Evolutionary conservation across 1,140 invertebrate genomes (phyloP), one percentile per base, ranked within the genome.

Genomic region (Augochlora pura): DNA sequence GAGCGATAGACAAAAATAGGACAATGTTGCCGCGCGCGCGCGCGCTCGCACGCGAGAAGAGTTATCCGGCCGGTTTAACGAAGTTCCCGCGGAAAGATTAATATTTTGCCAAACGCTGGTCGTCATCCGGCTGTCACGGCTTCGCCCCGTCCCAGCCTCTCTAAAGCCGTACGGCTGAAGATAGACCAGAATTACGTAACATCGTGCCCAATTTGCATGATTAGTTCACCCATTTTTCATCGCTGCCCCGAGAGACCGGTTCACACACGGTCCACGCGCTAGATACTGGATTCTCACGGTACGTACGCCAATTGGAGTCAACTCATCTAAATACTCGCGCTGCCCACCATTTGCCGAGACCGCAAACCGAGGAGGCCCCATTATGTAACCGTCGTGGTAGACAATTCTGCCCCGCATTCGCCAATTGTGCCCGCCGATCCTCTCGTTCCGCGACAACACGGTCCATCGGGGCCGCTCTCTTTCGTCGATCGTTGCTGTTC

Each of bases 261-360:
- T 83, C 69, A 81, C 72, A 75, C 65, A 81, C 72, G 77, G 71
- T 71, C 81, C 82, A 60, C 74, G 85, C 71, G 81, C 84, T 77
- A 86, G 85, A 86, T 86, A 86, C 84, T 86, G 85, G 84, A 86
- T 86, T 86, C 85, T 86, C 85, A 86, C 85, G 85, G 85, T 86
- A 86, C 83, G 83, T 84, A 86, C 85, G 84, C 81, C 85, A 86
- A 86, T 86, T 86, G 85, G 84, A 86, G 85, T 86, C 85, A 86
- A 86, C 85, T 86, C 85, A 86, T 86, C 85, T 86, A 86, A 86
- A 86, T 86, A 86, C 85, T 72, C 85, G 81, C 65, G 63, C 85
- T 86, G 81, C 85, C 84, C 85, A 83, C 84, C 79, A 86, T 86
- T 77, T 76, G 68, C 75, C 63, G 80, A 77, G 54, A 52, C 77